phyloP scores from a whole-genome alignment of 2,797 vertebrate species.

The Nyctalus aviator region DNA sequence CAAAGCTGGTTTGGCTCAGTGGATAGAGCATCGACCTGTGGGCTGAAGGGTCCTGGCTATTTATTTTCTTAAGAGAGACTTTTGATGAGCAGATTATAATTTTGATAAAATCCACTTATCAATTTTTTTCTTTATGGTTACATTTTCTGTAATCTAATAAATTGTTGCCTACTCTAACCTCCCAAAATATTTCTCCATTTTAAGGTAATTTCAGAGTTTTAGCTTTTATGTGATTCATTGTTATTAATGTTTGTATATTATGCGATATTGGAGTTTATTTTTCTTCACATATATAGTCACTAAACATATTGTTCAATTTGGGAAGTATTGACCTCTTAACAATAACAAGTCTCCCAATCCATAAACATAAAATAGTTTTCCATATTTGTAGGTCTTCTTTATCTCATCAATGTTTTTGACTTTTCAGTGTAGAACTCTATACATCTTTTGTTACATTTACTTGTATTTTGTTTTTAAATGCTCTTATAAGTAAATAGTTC shows the following conservation, averaged over 20 bases:
- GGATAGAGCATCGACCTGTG: too few relatives aligned
- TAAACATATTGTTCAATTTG: neutral
- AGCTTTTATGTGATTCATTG: conserved; percentile 1
- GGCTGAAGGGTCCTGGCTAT: neutral
- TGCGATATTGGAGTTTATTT: neutral
- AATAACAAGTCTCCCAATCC: neutral
- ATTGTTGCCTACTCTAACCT: neutral
- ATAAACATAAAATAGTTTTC: neutral
- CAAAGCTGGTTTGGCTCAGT: too few relatives aligned
- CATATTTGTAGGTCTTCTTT: conserved; percentile 2
- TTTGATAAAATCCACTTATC: neutral
- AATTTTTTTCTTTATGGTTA: conserved; percentile 13
- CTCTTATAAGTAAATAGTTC: neutral
- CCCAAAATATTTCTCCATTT: neutral
- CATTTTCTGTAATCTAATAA: neutral
- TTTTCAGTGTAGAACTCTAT: neutral
- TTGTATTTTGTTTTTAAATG: neutral
- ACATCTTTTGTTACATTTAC: conserved; percentile 6
- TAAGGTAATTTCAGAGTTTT: conserved; percentile 1
- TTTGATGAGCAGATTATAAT: neutral
- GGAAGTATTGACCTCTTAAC: neutral
- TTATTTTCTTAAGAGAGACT: neutral
- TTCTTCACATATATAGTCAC: neutral
- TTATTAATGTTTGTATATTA: conserved; percentile 9
- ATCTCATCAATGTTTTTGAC: neutral